Percentiles rank a stretch among this genome's conserved stretches.
These are phyloP conservation scores for Papilio glaucus DNA, from an alignment of 1,140 invertebrate species.

Conservation along the genomic window DNA sequence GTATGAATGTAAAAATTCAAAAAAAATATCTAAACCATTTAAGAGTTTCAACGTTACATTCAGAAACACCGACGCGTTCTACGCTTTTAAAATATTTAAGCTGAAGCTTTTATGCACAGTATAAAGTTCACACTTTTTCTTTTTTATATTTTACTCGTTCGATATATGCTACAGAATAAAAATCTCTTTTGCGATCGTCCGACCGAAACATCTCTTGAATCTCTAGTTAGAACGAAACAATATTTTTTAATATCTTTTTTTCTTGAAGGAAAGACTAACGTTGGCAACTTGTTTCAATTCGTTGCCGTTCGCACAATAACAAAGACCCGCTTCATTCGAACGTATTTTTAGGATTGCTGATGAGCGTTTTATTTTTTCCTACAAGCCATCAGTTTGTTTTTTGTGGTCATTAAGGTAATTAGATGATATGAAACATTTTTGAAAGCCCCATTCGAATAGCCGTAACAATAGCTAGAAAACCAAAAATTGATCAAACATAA, in stretches of 20 bases:
- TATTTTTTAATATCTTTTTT: constrained; percentile 1
- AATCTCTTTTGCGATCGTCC: neutral
- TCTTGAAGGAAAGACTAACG: no score
- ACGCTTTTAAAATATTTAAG: constrained; percentile 4
- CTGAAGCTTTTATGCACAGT: neutral
- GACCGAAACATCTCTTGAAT: neutral
- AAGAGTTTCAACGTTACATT: neutral
- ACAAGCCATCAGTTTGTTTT: no score
- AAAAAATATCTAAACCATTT: neutral
- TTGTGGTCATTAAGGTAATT: no score
- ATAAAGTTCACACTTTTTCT: constrained; percentile 1
- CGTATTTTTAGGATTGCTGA: neutral
- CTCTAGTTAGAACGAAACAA: neutral
- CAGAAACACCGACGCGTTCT: neutral
- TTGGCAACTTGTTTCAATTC: no score
- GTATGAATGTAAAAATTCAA: neutral
- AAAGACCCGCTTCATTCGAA: neutral
- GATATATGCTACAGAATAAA: neutral
- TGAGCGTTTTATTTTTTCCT: no score
- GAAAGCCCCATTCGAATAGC: no score
- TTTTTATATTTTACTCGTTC: neutral
- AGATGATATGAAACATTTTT: no score
- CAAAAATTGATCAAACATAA: no score
- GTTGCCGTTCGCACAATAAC: neutral
- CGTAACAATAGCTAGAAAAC: no score